Conservation (phyloP, 2,113 vertebrate species). For the Amphilophus citrinellus region DNA sequence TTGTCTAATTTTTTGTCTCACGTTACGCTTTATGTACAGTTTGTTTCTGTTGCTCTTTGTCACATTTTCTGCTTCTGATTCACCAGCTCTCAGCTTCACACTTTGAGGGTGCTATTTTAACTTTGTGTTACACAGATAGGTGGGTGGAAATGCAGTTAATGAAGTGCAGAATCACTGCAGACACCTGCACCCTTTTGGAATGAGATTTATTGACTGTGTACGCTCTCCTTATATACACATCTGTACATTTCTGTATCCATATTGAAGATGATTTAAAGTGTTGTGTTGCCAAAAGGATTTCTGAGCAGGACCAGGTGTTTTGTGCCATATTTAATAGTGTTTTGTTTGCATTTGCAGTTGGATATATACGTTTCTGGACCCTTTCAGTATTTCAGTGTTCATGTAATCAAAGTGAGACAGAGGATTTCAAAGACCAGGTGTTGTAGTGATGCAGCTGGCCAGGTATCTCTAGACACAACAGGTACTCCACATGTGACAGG, state of each 20-base stretch:
- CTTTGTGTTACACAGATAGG: neutral
- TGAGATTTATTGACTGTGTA: neutral
- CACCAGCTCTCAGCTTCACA: neutral
- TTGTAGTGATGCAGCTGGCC: conserved; percentile 19
- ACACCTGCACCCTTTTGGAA: neutral
- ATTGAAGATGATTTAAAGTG: neutral
- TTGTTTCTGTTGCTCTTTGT: neutral
- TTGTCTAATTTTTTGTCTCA: neutral
- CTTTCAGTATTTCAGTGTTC: neutral
- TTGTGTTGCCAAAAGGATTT: neutral
- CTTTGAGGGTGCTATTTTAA: neutral
- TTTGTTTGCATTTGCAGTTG: neutral
- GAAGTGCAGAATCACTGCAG: neutral
- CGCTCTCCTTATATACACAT: neutral
- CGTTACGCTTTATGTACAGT: neutral
- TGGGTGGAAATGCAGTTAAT: conserved; percentile 18
- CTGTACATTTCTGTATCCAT: neutral
- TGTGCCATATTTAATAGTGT: neutral
- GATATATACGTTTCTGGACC: neutral
- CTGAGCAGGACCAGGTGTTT: neutral
- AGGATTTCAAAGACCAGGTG: neutral
- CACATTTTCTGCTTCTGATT: neutral
- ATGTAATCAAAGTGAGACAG: neutral
- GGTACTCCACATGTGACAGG: conserved; percentile 42
- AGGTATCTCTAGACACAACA: conserved; percentile 26